phyloP scores from a whole-genome alignment of 2,797 vertebrate genomes.

The Pteronotus mesoamericanus region DNA sequence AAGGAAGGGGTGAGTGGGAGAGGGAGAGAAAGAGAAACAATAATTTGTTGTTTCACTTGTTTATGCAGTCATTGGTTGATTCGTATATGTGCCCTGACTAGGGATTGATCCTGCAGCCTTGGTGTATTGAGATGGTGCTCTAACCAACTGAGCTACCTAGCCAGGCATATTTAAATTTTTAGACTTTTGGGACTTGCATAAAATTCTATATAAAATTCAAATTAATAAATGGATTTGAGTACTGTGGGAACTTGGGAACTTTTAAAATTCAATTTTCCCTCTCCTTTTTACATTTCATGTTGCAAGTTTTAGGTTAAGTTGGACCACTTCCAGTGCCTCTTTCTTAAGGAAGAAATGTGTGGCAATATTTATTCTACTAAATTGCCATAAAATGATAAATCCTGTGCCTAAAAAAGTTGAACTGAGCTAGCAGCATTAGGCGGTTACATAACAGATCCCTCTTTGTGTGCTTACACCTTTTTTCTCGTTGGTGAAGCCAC shows the following conservation, averaged over 20 bases:
- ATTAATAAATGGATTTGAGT: neutral
- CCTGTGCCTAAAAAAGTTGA: neutral
- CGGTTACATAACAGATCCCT: slow-evolving; percentile 2
- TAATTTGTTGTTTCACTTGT: neutral
- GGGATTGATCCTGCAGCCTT: neutral
- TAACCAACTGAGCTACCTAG: neutral
- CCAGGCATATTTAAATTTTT: neutral
- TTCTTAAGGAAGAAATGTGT: slow-evolving; percentile 9
- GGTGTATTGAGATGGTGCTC: neutral
- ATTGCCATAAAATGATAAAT: slow-evolving; percentile 28
- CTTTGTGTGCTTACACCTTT: slow-evolving; percentile 16
- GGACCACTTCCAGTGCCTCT: neutral
- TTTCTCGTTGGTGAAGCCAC: slow-evolving; percentile 20
- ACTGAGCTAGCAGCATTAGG: neutral
- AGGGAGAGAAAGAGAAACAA: neutral
- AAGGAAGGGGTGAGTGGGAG: neutral
- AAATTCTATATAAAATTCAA: neutral
- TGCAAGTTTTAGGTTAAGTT: slow-evolving; percentile 11
- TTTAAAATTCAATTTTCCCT: slow-evolving; percentile 7
- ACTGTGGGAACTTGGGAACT: neutral
- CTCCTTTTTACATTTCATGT: slow-evolving; percentile 27
- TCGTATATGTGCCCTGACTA: neutral
- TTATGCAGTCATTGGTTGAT: neutral
- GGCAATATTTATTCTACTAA: slow-evolving; percentile 15
- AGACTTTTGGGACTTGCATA: neutral